These are phyloP conservation scores for Halocynthia roretzi DNA, from an alignment of 23 tunicate species.

Conservation along the genomic window DNA sequence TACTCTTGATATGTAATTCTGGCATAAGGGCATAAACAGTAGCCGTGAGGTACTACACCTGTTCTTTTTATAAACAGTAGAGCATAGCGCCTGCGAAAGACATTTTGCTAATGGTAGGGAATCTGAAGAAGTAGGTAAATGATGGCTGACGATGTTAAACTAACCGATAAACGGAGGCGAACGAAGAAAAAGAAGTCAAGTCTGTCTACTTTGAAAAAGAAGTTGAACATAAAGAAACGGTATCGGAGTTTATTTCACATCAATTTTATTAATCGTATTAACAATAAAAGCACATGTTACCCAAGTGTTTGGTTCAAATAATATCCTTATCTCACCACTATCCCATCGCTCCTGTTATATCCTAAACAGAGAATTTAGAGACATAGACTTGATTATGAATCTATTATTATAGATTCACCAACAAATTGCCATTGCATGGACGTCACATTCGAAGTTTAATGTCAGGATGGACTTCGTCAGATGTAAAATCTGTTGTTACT, in stretches of 20 bases:
- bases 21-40: too few relatives aligned
- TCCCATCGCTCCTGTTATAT: too few relatives aligned
- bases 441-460: constrained; percentile 55
- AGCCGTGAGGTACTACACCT: too few relatives aligned
- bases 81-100: too few relatives aligned
- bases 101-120: too few relatives aligned
- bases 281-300: too few relatives aligned
- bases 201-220: constrained; percentile 52
- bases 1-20: too few relatives aligned
- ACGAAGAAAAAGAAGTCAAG: constrained; percentile 42
- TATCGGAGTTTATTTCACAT: constrained; percentile 23
- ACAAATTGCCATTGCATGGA: constrained; percentile 62
- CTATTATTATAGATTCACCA: constrained; percentile 28
- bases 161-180: constrained; percentile 8
- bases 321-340: too few relatives aligned
- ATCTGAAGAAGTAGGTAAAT: not conserved
- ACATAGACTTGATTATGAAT: too few relatives aligned
- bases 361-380: too few relatives aligned
- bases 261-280: not conserved
- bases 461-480: constrained; percentile 37
- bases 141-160: constrained; percentile 17
- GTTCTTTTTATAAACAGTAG: too few relatives aligned
- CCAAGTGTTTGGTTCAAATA: too few relatives aligned
- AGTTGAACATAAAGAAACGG: constrained; percentile 45
- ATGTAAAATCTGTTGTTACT: constrained; percentile 32